Conservation (phyloP, 2,888 invertebrate species). For the Standfussiana lucernea region DNA sequence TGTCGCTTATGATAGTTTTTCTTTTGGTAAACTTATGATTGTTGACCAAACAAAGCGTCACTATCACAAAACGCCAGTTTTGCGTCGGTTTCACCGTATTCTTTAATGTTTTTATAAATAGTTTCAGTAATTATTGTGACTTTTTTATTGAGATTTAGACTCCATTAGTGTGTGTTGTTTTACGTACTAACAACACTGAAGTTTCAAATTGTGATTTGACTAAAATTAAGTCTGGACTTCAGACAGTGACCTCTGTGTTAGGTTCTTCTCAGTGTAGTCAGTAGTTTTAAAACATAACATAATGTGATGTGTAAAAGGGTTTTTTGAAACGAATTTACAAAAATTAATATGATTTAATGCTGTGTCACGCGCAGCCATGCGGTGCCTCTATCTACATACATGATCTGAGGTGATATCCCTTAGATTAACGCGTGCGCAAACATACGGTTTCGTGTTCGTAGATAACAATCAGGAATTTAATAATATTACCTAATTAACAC, state of each 20-base stretch:
- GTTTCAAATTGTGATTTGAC: no score
- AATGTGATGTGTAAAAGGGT: no score
- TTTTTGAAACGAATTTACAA: no score
- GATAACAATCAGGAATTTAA: not conserved
- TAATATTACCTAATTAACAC: constrained; percentile 9
- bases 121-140: no score
- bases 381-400: not conserved
- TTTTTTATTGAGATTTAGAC: no score
- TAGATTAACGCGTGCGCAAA: not conserved
- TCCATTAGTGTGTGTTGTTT: no score
- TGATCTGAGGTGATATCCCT: not conserved
- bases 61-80: not conserved
- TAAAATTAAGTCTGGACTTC: no score
- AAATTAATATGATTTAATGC: not conserved
- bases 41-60: not conserved
- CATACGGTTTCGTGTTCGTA: no score
- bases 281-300: no score
- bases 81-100: not conserved
- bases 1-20: not conserved
- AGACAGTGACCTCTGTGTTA: no score
- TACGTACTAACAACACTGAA: not conserved
- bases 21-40: not conserved
- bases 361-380: not conserved
- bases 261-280: no score
- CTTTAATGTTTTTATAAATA: not conserved